phyloP scores from a whole-genome alignment of 2,113 vertebrate species.

The Pedetes capensis region DNA sequence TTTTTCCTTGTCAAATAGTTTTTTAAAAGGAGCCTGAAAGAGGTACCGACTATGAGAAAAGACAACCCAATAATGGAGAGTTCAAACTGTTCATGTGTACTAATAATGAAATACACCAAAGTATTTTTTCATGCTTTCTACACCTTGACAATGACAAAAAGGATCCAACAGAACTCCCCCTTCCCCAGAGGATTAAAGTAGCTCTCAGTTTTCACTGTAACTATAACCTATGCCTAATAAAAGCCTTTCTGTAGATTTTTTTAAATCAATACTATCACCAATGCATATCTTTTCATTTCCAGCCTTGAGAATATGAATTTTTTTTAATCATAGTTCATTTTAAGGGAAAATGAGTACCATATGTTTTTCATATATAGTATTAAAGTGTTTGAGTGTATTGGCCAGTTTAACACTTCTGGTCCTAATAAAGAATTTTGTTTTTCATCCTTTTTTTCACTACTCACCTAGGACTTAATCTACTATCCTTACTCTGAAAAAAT shows the following conservation, averaged over 20 bases:
- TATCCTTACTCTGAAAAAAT: constrained; percentile 8
- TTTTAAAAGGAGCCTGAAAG: constrained; percentile 60
- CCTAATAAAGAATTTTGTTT: constrained; percentile 73
- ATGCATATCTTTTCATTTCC: constrained; percentile 54
- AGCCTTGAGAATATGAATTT: constrained; percentile 65
- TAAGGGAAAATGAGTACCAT: constrained; percentile 70
- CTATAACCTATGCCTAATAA: constrained; percentile 44
- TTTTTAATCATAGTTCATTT: constrained; percentile 57
- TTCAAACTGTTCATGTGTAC: constrained; percentile 21
- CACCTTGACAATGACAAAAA: constrained; percentile 60
- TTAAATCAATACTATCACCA: constrained; percentile 69
- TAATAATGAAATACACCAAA: constrained; percentile 63
- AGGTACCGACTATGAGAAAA: constrained; percentile 31
- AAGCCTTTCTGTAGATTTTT: constrained; percentile 57
- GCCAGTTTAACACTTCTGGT: constrained; percentile 63
- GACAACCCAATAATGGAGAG: constrained; percentile 3
- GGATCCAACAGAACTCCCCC: constrained; percentile 21
- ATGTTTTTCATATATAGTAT: constrained; percentile 52
- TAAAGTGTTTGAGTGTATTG: constrained; percentile 39
- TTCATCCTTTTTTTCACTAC: constrained; percentile 46
- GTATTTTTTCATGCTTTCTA: constrained; percentile 67
- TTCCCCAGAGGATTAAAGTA: constrained; percentile 4
- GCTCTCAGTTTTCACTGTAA: constrained; percentile 66
- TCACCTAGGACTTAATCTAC: constrained; percentile 49
- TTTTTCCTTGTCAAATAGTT: constrained; percentile 59